Conservation (phyloP, 2,113 vertebrate genomes). For the Ibidorhyncha struthersii region DNA sequence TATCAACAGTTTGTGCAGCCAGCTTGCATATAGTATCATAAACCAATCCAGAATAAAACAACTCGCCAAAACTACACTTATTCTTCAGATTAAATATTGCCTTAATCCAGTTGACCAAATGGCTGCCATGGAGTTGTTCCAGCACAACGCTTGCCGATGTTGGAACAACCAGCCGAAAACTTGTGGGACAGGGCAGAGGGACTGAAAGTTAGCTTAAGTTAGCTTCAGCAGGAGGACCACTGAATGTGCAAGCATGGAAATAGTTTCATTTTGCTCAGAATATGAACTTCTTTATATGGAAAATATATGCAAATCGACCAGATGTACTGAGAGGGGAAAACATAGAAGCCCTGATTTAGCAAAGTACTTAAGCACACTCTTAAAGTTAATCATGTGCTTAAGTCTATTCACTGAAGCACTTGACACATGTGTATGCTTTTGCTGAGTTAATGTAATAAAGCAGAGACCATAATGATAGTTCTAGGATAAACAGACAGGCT, state of each 20-base stretch:
- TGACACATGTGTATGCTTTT: conserved; percentile 61
- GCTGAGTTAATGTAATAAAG: conserved; percentile 71
- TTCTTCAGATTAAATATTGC: neutral
- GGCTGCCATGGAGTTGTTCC: neutral
- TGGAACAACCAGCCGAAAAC: neutral
- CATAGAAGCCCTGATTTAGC: conserved; percentile 59
- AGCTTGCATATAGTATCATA: neutral
- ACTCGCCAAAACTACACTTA: neutral
- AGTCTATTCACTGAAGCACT: conserved; percentile 65
- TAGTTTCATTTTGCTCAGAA: conserved; percentile 6
- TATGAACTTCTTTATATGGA: conserved; percentile 50
- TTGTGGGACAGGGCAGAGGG: neutral
- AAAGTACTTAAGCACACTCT: conserved; percentile 60
- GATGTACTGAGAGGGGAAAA: conserved; percentile 46
- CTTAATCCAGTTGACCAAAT: neutral
- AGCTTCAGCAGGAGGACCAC: neutral
- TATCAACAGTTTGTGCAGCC: neutral
- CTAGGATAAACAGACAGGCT: conserved; percentile 64
- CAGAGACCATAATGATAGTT: conserved; percentile 55
- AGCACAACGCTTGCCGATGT: neutral
- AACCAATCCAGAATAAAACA: neutral
- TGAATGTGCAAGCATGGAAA: neutral
- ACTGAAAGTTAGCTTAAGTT: neutral
- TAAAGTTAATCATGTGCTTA: conserved; percentile 70
- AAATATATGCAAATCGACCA: conserved; percentile 58